Percentiles rank a stretch among this genome's conserved stretches.
phyloP scores from a whole-genome alignment of 2,113 vertebrate genomes.

The Regulus satrapa region DNA sequence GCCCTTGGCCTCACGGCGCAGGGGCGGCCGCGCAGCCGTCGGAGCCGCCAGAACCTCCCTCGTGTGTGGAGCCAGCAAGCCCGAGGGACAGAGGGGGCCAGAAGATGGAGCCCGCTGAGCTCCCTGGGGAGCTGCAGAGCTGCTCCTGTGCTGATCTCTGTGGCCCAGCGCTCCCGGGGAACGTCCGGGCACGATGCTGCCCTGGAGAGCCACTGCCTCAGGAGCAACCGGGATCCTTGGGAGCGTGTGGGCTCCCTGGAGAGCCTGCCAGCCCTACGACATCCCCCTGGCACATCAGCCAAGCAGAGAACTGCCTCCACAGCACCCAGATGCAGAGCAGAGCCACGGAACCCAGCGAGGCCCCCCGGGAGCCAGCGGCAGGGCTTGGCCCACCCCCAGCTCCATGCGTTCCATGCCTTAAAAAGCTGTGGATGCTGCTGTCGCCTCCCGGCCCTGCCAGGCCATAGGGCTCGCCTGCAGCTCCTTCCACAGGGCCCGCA shows the following conservation, averaged over 20 bases:
- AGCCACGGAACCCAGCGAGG: rapidly evolving
- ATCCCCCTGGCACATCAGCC: rapidly evolving
- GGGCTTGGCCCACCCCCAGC: neutral
- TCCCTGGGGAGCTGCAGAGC: neutral
- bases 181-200: rapidly evolving
- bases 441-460: neutral
- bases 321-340: rapidly evolving
- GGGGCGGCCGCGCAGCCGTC: rapidly evolving
- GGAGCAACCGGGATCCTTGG: neutral
- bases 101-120: neutral
- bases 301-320: neutral
- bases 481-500: neutral
- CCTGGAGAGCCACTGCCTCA: rapidly evolving
- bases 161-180: neutral
- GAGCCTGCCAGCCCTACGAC: neutral
- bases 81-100: rapidly evolving
- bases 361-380: neutral
- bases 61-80: rapidly evolving
- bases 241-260: neutral
- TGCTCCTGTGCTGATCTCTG: neutral
- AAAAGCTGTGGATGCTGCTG: neutral
- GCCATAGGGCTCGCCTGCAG: neutral
- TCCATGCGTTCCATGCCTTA: neutral
- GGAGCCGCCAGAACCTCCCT: too few relatives aligned
- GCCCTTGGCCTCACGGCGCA: rapidly evolving